phyloP scores from a whole-genome alignment of 2,797 vertebrate species.

The Enteromius argenteus region DNA sequence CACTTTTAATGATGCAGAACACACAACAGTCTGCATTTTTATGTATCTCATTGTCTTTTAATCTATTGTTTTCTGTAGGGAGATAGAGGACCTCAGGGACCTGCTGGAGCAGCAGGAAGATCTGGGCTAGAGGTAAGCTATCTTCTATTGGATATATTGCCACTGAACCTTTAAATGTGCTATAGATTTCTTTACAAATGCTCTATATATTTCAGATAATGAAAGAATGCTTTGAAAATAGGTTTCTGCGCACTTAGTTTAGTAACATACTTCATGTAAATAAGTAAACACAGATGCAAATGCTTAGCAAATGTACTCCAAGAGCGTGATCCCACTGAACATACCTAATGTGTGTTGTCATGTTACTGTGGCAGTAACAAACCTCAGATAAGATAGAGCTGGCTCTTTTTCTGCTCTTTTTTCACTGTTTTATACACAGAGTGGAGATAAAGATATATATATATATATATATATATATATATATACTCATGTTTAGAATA shows the following conservation, averaged over 20 bases:
- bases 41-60: neutral
- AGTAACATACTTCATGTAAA: neutral
- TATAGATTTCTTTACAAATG: slow-evolving; percentile 17
- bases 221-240: neutral
- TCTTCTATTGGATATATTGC: slow-evolving; percentile 15
- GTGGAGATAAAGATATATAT: neutral
- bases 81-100: slow-evolving; percentile 87
- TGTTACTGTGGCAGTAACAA: neutral
- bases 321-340: neutral
- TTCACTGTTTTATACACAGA: neutral
- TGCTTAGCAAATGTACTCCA: neutral
- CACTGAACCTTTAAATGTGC: neutral
- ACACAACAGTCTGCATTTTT: neutral
- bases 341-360: slow-evolving; percentile 12
- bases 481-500: neutral
- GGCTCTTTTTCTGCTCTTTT: neutral
- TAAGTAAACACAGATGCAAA: slow-evolving; percentile 1
- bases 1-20: neutral
- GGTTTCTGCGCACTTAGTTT: neutral
- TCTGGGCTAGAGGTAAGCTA: slow-evolving; percentile 85
- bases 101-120: slow-evolving; percentile 83
- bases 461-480: neutral
- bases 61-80: slow-evolving; percentile 79
- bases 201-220: slow-evolving; percentile 13
- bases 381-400: neutral